Percentiles rank a stretch among this genome's conserved stretches.
Evolutionary conservation across 2,113 vertebrate species (phyloP).

Genomic region (Coptodon bakossiorum): DNA sequence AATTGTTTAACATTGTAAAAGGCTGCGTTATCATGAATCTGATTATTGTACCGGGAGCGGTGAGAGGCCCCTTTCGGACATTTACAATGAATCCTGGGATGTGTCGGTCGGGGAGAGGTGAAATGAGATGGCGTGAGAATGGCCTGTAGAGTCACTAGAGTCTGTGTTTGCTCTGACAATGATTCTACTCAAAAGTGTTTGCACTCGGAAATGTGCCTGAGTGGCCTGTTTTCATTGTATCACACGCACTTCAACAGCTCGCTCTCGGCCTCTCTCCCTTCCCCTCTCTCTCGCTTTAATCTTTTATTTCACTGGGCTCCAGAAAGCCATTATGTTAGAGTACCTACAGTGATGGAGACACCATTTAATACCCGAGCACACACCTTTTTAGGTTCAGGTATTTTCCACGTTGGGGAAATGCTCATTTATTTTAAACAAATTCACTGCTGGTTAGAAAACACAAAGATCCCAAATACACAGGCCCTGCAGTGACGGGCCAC

Average conservation of each 20-base stretch:
- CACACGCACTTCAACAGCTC: constrained; percentile 24
- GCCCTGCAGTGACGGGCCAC: background rate
- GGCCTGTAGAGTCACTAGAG: constrained; percentile 8
- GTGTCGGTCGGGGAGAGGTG: background rate
- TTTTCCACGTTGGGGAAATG: background rate
- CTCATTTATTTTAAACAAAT: background rate
- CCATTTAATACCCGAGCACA: background rate
- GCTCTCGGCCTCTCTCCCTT: background rate
- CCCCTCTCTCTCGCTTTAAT: background rate
- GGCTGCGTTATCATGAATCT: background rate
- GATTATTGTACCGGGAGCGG: background rate
- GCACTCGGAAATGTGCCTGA: constrained; percentile 45
- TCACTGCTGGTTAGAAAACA: background rate
- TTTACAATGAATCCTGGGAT: background rate
- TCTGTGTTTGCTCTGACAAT: constrained; percentile 29
- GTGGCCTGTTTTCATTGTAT: constrained; percentile 43
- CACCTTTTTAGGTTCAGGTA: background rate
- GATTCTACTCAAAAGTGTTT: constrained; percentile 39
- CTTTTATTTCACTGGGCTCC: constrained; percentile 35
- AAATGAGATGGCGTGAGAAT: constrained; percentile 15
- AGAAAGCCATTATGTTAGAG: constrained; percentile 45
- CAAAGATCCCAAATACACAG: background rate
- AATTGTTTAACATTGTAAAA: background rate
- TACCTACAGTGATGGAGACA: background rate
- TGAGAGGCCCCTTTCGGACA: background rate